Base-by-base conservation (phyloP, 2,888 invertebrate species). In the Erebia ligea region DNA sequence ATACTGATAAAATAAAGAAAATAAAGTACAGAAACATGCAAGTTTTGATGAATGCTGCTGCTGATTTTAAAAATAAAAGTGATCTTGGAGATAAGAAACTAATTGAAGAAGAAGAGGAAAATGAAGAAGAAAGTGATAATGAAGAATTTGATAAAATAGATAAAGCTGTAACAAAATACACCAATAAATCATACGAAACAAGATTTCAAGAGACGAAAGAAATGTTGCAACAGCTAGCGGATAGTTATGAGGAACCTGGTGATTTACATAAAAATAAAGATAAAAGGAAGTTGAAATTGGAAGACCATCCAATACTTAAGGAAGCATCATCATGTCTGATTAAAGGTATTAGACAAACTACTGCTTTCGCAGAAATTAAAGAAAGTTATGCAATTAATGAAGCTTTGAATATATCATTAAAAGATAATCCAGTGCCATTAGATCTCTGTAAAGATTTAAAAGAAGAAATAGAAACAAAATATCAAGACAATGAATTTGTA, bases 181-280 rank as follows among this genome's bases (percentile, higher is more conserved):
- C 92, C 1, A 82, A 88, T 56, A 92, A 92, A 76, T 85, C 92
- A 21, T 92, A 92, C 63, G 91, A 92, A 78, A 89, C 86, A 1
- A 83, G 92, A 76, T 92, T 78, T 76, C 84, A 89, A 76, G 92
- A 93, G 79, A 92, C 92, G 11, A 88, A 89, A 75, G 85, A 88
- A n/a, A 87, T 92, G 89, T 81, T 93, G 4, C 75, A 79, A 2
- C 84, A 86, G 76, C 78, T 93, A 79, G 92, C 92, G 17, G 89
- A 92, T 74, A 80, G 77, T 58, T 86, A 85, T 69, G 91, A 92
- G 3, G 80, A 86, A 54, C 81, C 82, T 6, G 68, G 69, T 19
- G 77, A 79, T 52, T 74, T 73, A 71, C 68, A 71, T 58, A 77
- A 78, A n/a, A 42, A 72, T 34, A 48, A 66, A 13, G 61, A 71